phyloP scores from a whole-genome alignment of 2,888 invertebrate species.

The Acanthococcus lagerstroemiae region DNA sequence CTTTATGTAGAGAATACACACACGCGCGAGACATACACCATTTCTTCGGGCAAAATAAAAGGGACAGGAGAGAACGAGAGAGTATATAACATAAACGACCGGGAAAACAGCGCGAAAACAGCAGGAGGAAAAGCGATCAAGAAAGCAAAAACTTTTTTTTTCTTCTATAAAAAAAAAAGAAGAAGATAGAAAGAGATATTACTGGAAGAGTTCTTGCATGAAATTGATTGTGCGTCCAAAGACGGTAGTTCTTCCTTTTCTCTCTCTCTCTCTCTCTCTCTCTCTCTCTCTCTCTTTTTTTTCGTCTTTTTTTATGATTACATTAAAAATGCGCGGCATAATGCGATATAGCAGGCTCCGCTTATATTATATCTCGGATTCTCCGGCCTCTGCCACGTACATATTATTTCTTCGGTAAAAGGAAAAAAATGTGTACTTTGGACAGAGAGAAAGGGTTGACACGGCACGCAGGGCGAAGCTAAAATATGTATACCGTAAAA shows the following conservation, averaged over 20 bases:
- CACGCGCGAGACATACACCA: constrained; percentile 12
- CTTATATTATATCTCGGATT: constrained; percentile 25
- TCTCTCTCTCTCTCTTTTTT: not conserved
- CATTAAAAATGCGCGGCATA: constrained; percentile 29
- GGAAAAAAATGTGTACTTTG: too few relatives aligned
- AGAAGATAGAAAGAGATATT: constrained; percentile 27
- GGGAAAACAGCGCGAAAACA: constrained; percentile 13
- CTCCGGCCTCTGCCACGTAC: constrained; percentile 1
- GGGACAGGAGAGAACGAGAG: constrained; percentile 2
- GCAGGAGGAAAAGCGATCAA: constrained; percentile 27
- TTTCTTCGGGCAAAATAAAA: constrained; percentile 1
- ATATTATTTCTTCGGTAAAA: not conserved
- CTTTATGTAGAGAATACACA: not conserved
- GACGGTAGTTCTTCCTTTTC: constrained; percentile 9
- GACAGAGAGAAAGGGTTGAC: too few relatives aligned
- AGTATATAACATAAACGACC: constrained; percentile 19
- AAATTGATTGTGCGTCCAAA: constrained; percentile 28
- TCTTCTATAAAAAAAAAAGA: not conserved
- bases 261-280: not conserved
- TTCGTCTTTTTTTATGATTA: constrained; percentile 5
- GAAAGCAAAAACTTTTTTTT: constrained; percentile 17
- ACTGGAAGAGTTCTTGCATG: constrained; percentile 30
- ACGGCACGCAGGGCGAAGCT: too few relatives aligned
- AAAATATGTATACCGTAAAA: too few relatives aligned
- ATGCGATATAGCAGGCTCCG: constrained; percentile 18